Evolutionary conservation across 2,797 vertebrate species (phyloP).

Genomic region (Oreochromis grahami): DNA sequence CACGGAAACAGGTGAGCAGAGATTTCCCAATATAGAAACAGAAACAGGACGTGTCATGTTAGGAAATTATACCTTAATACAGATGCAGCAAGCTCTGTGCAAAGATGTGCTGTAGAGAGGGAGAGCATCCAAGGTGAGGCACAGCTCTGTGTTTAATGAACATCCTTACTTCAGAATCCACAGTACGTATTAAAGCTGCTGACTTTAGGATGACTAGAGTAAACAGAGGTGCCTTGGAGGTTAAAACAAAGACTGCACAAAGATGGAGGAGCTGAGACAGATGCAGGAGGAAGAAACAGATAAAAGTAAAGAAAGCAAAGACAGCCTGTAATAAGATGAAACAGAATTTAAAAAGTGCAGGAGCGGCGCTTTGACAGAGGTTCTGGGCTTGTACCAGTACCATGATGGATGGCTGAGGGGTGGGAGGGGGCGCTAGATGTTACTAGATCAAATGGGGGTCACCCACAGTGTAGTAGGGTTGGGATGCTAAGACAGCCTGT

Average conservation of each 20-base stretch:
- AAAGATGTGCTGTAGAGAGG: too few relatives aligned
- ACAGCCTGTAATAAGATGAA: slow-evolving; percentile 24
- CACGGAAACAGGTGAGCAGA: background rate
- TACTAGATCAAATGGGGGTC: slow-evolving; percentile 18
- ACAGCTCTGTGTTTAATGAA: background rate
- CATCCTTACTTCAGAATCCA: background rate
- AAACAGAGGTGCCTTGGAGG: background rate
- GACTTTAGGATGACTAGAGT: background rate
- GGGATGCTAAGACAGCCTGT: background rate
- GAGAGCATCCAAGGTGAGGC: background rate
- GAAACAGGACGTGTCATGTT: background rate
- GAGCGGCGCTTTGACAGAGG: background rate
- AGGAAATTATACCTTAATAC: background rate
- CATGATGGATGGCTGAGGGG: slow-evolving; percentile 1
- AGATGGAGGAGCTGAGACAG: background rate
- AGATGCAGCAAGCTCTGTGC: background rate
- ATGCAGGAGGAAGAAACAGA: background rate
- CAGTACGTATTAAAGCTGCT: background rate
- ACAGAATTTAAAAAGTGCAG: slow-evolving; percentile 12
- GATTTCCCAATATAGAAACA: background rate
- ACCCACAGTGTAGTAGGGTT: background rate
- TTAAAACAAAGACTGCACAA: background rate
- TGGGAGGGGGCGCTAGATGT: background rate
- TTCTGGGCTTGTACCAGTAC: background rate
- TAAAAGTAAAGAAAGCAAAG: slow-evolving; percentile 1